phyloP scores from a whole-genome alignment of 2,797 vertebrate species.

The Lophius americanus region DNA sequence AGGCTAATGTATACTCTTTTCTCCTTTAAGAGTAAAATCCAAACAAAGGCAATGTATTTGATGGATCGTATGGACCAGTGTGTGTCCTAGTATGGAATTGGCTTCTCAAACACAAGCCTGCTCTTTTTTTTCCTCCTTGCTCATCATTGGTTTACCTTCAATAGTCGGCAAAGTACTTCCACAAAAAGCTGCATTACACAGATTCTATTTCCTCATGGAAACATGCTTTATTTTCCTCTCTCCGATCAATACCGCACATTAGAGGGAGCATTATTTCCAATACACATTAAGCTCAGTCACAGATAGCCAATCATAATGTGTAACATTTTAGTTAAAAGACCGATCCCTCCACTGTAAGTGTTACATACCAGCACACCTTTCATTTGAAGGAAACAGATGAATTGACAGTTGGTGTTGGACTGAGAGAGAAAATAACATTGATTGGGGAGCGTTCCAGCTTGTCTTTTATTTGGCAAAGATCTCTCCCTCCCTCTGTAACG shows the following conservation, averaged over 20 bases:
- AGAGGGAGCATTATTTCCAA: slow-evolving; percentile 60
- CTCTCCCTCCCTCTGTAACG: slow-evolving; percentile 68
- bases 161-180: slow-evolving; percentile 8
- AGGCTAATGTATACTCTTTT: slow-evolving; percentile 67
- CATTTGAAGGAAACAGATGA: slow-evolving; percentile 83
- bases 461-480: slow-evolving; percentile 80
- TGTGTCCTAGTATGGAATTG: slow-evolving; percentile 51
- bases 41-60: slow-evolving; percentile 68
- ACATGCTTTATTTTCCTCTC: slow-evolving; percentile 54
- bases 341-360: slow-evolving; percentile 67
- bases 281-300: slow-evolving; percentile 62
- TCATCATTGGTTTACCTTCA: slow-evolving; percentile 47
- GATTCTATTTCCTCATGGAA: slow-evolving; percentile 46
- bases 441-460: slow-evolving; percentile 81
- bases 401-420: slow-evolving; percentile 82
- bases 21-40: slow-evolving; percentile 75
- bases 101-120: slow-evolving; percentile 52
- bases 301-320: slow-evolving; percentile 71
- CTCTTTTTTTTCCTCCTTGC: neutral
- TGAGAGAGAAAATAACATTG: slow-evolving; percentile 77
- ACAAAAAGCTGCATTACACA: slow-evolving; percentile 37
- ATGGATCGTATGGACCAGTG: slow-evolving; percentile 57
- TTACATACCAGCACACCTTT: slow-evolving; percentile 80
- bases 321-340: slow-evolving; percentile 78
- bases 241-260: slow-evolving; percentile 62